Evolutionary conservation across 2,797 vertebrate genomes (phyloP).

Genomic region (Scolopax bukidnonensis): DNA sequence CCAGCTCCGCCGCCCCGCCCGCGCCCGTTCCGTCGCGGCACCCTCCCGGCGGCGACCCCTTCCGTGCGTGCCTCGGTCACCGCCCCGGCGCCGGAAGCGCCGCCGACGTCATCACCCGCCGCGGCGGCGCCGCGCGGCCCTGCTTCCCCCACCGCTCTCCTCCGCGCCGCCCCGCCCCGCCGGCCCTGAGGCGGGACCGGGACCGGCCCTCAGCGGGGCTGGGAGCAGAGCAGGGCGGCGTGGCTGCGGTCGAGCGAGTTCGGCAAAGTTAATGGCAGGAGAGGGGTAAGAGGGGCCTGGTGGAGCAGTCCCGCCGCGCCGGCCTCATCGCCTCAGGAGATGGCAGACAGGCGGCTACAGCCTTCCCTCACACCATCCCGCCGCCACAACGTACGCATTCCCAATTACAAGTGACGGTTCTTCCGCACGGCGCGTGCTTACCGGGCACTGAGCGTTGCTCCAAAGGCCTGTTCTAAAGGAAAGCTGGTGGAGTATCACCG

Average conservation of each 20-base stretch:
- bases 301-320: fast-evolving
- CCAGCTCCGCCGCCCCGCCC: neutral
- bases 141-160: neutral
- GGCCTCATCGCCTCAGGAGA: neutral
- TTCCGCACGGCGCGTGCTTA: fast-evolving
- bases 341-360: fast-evolving
- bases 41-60: neutral
- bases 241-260: fast-evolving
- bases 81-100: neutral
- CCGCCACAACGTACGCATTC: fast-evolving
- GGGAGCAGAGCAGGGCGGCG: too few species aligned
- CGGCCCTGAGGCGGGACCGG: neutral
- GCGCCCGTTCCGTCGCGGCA: neutral
- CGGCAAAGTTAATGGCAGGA: neutral
- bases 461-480: fast-evolving
- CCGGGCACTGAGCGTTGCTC: fast-evolving
- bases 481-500: fast-evolving
- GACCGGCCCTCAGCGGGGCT: too few species aligned
- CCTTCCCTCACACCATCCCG: fast-evolving
- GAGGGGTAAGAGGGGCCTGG: neutral
- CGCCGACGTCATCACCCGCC: neutral
- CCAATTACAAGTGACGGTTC: fast-evolving
- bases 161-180: neutral
- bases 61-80: neutral
- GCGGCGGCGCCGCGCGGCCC: neutral